A percentile compares a stretch with the other conserved stretches of the same genome.
Conservation (phyloP, 2,113 vertebrate species). For the Oplegnathus fasciatus region DNA sequence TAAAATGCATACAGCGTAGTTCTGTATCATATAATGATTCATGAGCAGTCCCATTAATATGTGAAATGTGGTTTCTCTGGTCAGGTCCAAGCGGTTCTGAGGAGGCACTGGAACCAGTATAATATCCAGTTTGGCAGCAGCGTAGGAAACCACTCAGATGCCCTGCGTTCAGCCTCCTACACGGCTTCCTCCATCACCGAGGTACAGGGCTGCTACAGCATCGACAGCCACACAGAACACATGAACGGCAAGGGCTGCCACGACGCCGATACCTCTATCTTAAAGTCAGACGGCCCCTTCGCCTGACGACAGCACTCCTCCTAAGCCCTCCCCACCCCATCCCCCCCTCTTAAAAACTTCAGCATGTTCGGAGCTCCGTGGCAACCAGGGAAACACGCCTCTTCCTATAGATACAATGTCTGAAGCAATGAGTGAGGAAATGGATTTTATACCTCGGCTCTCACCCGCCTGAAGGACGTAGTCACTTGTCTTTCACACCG, state of each 20-base stretch:
- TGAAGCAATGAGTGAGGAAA: not conserved
- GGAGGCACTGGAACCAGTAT: slow-evolving; percentile 96
- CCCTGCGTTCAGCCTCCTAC: slow-evolving; percentile 93
- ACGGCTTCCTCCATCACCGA: slow-evolving; percentile 95
- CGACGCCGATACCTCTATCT: slow-evolving; percentile 85
- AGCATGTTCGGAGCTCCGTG: slow-evolving; percentile 31
- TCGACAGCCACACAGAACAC: slow-evolving; percentile 90
- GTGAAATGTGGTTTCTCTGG: slow-evolving; percentile 2
- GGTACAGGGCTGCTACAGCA: slow-evolving; percentile 90
- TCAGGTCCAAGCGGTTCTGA: slow-evolving; percentile 94
- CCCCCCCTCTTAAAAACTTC: slow-evolving; percentile 25
- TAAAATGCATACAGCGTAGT: not conserved
- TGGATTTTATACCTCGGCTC: not conserved
- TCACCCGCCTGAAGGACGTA: slow-evolving; percentile 4
- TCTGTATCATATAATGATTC: not conserved
- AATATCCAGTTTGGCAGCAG: slow-evolving; percentile 93
- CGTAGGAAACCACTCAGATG: slow-evolving; percentile 90
- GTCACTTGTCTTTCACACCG: slow-evolving; percentile 4
- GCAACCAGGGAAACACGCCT: not conserved
- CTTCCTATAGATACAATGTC: not conserved
- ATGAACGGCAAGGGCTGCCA: slow-evolving; percentile 93
- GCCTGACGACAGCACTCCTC: slow-evolving; percentile 78
- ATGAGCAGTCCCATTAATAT: not conserved
- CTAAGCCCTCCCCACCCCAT: not conserved
- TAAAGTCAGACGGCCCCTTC: slow-evolving; percentile 88